Evolutionary conservation across 2,113 vertebrate species (phyloP).

Genomic region (Poecile atricapillus): DNA sequence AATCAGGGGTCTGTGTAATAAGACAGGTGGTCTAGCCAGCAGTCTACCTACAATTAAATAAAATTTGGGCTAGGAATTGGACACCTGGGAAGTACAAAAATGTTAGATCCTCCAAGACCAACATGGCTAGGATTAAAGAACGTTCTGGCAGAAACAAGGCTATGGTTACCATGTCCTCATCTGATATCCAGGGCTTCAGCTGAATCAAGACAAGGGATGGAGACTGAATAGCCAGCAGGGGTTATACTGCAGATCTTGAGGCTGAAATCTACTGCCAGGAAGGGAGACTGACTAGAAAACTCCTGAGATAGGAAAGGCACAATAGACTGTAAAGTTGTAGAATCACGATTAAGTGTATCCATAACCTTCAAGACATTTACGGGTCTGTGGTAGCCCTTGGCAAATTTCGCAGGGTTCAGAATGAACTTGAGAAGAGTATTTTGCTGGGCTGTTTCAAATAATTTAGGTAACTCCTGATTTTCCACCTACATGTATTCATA

Average conservation of each 20-base stretch:
- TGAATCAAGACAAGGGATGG: not conserved
- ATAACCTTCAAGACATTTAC: not conserved
- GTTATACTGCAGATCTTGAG: not conserved
- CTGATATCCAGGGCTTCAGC: not conserved
- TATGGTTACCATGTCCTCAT: not conserved
- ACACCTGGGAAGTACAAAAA: not conserved
- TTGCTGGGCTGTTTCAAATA: not conserved
- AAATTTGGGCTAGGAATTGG: not conserved
- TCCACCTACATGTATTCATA: not conserved
- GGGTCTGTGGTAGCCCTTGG: not conserved
- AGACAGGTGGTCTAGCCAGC: not conserved
- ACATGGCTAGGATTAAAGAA: not conserved
- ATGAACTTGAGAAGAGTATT: not conserved
- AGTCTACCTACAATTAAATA: not conserved
- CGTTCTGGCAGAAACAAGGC: not conserved
- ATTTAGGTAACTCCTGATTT: not conserved
- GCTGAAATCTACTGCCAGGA: not conserved
- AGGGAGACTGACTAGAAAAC: not conserved
- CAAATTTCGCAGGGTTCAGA: not conserved
- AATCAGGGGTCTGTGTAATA: not conserved
- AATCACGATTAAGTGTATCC: not conserved
- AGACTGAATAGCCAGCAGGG: not conserved
- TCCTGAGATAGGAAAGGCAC: not conserved
- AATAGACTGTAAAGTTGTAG: not conserved
- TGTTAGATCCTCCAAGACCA: not conserved